A percentile compares a stretch with the other conserved stretches of the same genome.
Evolutionary conservation across 2,797 vertebrate genomes (phyloP).

Genomic region (Oophaga sylvatica): DNA sequence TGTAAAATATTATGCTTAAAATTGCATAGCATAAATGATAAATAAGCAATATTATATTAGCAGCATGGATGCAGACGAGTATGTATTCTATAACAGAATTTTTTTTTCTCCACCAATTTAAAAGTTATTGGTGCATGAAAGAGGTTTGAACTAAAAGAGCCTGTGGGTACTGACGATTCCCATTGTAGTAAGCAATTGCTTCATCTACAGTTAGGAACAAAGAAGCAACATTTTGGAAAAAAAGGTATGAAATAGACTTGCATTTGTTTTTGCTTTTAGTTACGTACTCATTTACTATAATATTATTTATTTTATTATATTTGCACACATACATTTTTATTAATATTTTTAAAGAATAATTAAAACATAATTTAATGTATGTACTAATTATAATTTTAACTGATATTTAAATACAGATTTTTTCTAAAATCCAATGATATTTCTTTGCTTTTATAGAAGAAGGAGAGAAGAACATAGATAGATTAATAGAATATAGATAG

Average conservation of each 20-base stretch:
- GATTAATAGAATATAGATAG: not conserved
- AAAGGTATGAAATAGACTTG: slow-evolving; percentile 40
- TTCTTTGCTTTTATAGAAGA: too few species aligned
- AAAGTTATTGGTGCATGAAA: slow-evolving; percentile 54
- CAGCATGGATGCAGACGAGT: slow-evolving; percentile 3
- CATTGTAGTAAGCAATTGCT: slow-evolving; percentile 16
- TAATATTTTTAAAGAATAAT: not conserved
- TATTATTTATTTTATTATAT: not conserved
- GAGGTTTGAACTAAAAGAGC: slow-evolving; percentile 47
- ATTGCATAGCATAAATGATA: not conserved
- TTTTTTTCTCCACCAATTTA: slow-evolving; percentile 46
- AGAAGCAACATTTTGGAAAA: slow-evolving; percentile 31
- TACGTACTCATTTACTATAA: not conserved
- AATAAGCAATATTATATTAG: slow-evolving; percentile 20
- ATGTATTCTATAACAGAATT: slow-evolving; percentile 32
- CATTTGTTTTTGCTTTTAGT: too few species aligned
- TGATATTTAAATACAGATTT: not conserved
- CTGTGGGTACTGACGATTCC: slow-evolving; percentile 12
- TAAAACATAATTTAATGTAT: not conserved
- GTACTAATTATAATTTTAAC: not conserved
- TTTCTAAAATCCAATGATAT: not conserved
- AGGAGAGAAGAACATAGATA: too few species aligned
- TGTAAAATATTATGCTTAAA: not conserved
- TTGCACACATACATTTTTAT: not conserved
- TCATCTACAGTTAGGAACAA: not conserved